Evolutionary conservation across 2,888 invertebrate species (phyloP), one percentile per base, ranked within the genome.

Genomic region (Lamproptera curius): DNA sequence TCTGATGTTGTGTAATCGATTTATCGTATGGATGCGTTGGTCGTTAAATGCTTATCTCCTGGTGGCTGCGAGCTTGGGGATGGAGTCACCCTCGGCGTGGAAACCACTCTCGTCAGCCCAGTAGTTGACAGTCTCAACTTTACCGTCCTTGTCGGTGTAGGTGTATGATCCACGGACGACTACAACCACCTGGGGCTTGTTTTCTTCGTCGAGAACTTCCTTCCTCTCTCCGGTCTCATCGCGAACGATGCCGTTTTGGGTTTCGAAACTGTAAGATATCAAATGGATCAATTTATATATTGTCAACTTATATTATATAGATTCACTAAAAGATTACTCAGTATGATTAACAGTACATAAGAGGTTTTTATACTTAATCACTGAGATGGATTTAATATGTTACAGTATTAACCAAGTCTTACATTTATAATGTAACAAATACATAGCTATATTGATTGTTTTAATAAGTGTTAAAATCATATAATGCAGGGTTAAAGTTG

Each of bases 31-130:
- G 37, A 26, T 43, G 16, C 10, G n/a, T 52, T 6, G 15, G 36
- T 50, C 15, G 11, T 46, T 26, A 3, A n/a, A 44, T 10, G 52
- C 46, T 67, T 68, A 71, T 63, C 57, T 63, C 45, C 63, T 57
- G 53, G 56, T 45, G n/a, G 31, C 42, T 79, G 42, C 85, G 36
- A 83, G 70, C 38, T 90, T 89, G 42, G 92, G 92, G 62, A 92
- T 70, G 70, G 91, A 90, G 0, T 83, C 82, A 36, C 92, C 91
- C 38, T 89, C 86, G 1, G 91, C 88, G 54, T 88, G 89, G 88
- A 79, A 93, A 52, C 92, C 92, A 55, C 72, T 89, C 71, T 92
- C 91, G 57, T 92, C 92, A 40, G 91, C 91, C 50, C 64, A 67
- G 76, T 91, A 92, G 41, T 65, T 84, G 56, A 91, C 54, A 16